Base-by-base conservation (phyloP, 2,888 invertebrate genomes). In the Cheilosia variabilis region DNA sequence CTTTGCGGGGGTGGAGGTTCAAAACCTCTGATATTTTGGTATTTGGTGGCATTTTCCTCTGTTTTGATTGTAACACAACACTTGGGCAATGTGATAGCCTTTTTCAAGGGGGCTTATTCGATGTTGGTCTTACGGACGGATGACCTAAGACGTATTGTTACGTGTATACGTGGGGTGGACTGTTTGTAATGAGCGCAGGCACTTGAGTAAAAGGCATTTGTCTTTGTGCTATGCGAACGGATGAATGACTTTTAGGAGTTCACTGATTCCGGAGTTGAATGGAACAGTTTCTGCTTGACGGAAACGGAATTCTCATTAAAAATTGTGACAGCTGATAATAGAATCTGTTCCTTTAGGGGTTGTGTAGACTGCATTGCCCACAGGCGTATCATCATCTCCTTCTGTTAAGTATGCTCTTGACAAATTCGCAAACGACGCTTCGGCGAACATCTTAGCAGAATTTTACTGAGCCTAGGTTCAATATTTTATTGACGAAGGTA, bases 21-120 rank as follows among this genome's bases (percentile, higher is more conserved):
- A 27, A 27, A 43, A 71, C 4, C 19, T 27, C 41, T 17, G 41
- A 62, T 65, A 10, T 52, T 79, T 52, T 50, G 19, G 6, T 57
- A 45, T 55, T 65, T 60, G 50, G 58, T 52, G 52, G 41, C 24
- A 47, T 24, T 62, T 31, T 41, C 15, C 34, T 63, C 22, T 52
- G 27, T 57, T 73, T 68, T 78, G 68, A 73, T 78, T 78, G 72
- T 65, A 68, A 62, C 34, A 63, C 41, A 73, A 69, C 37, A 52
- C 63, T 50, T 77, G 31, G 72, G 68, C 55, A 62, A 55, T 52
- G 47, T 50, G 71, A 68, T 62, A 66, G 41, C 57, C 50, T 9
- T 52, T 41, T 19, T 50, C 55, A 55, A 62, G 63, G 50, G 71
- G 41, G 63, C 66, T 60, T 37, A 52, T 50, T 53, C 45, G 60